Conservation (phyloP, 2,113 vertebrate genomes). For the Cyanocitta stelleri region DNA sequence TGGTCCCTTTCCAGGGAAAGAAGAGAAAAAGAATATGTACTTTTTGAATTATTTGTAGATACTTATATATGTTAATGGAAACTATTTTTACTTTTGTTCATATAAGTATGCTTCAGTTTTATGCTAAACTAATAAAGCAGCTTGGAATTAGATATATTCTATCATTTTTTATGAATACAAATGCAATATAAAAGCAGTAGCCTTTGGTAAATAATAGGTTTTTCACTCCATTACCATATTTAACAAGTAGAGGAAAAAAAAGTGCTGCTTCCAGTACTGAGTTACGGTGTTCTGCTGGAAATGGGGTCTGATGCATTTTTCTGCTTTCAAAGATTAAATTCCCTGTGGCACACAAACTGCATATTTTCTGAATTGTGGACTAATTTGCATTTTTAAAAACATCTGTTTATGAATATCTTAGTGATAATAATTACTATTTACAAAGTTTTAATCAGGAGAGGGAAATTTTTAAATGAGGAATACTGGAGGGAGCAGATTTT, state of each 20-base stretch:
- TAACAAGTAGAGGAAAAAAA: background rate
- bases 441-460: conserved; percentile 43
- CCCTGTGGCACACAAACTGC: background rate
- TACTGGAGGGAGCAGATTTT: conserved; percentile 14
- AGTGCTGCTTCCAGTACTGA: background rate
- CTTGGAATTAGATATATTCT: background rate
- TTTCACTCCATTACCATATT: conserved; percentile 18
- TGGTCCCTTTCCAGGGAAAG: background rate
- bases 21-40: background rate
- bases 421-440: conserved; percentile 62
- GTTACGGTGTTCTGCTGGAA: background rate
- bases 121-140: background rate
- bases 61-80: background rate
- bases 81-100: background rate
- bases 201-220: conserved; percentile 12
- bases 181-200: background rate
- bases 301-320: background rate
- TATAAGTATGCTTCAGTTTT: background rate
- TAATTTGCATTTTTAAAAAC: conserved; percentile 55
- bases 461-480: conserved; percentile 27
- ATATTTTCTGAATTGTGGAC: conserved; percentile 11
- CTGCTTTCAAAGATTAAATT: conserved; percentile 37
- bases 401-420: conserved; percentile 59
- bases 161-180: background rate
- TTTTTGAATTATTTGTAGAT: background rate